A percentile compares a stretch with the other conserved stretches of the same genome.
These are phyloP conservation scores for Rhagium mordax DNA, from an alignment of 2,888 invertebrate genomes.

Conservation along the genomic window DNA sequence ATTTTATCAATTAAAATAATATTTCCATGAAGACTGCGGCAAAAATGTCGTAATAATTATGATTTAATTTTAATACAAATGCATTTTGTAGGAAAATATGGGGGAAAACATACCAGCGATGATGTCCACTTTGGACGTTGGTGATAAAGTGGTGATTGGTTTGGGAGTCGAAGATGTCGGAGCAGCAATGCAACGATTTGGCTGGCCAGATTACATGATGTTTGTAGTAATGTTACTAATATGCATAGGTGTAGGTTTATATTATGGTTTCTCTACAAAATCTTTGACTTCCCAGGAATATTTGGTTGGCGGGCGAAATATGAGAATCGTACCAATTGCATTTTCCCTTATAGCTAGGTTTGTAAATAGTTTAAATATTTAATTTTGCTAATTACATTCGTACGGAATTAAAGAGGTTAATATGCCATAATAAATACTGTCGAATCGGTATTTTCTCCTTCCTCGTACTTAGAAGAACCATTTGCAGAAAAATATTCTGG, in stretches of 20 bases:
- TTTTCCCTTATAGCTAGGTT: conserved; percentile 90
- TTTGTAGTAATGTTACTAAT: conserved; percentile 83
- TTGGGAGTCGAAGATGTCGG: conserved; percentile 63
- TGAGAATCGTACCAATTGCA: conserved; percentile 87
- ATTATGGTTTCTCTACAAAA: conserved; percentile 80
- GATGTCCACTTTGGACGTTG: conserved; percentile 49
- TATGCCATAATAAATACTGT: no score
- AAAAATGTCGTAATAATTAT: no score
- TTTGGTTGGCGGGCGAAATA: conserved; percentile 85
- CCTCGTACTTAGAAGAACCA: no score
- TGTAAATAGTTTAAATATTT: conserved; percentile 45
- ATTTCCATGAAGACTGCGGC: no score
- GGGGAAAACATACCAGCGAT: conserved; percentile 41
- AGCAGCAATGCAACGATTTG: conserved; percentile 66
- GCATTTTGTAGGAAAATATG: conserved; percentile 27
- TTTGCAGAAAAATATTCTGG: no score
- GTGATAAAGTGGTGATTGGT: conserved; percentile 56
- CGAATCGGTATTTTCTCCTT: no score
- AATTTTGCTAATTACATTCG: no score
- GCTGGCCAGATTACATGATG: conserved; percentile 84
- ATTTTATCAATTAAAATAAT: no score
- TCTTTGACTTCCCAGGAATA: conserved; percentile 79
- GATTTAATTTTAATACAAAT: no score
- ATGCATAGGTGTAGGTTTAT: conserved; percentile 86
- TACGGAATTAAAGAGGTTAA: no score